Evolutionary conservation across 2,888 invertebrate species (phyloP).

Genomic region (Meandrusa payeni): DNA sequence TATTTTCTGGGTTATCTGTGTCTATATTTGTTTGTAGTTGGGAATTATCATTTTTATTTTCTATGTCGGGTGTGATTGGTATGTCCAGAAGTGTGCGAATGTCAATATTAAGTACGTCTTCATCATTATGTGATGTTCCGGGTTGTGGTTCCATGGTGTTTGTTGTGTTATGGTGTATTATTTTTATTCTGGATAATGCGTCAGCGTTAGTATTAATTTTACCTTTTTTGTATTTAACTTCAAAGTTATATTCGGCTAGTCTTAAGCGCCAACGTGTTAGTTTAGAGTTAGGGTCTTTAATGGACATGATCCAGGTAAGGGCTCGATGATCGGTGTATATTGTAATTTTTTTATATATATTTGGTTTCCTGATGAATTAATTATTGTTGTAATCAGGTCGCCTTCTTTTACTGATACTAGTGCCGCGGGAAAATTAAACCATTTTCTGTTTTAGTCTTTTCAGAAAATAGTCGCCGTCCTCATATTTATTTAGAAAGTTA

Average conservation of each 20-base stretch:
- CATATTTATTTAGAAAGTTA: slow-evolving; percentile 28
- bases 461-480: slow-evolving; percentile 27
- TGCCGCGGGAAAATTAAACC: slow-evolving; percentile 28
- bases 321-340: slow-evolving; percentile 53
- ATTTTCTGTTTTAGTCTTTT: slow-evolving; percentile 19
- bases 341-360: slow-evolving; percentile 30
- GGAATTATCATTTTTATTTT: background rate
- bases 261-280: slow-evolving; percentile 44
- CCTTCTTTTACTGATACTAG: slow-evolving; percentile 29
- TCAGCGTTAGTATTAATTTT: slow-evolving; percentile 36
- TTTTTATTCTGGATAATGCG: slow-evolving; percentile 33
- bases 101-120: slow-evolving; percentile 1
- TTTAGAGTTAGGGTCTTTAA: slow-evolving; percentile 33
- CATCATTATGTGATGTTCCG: slow-evolving; percentile 15
- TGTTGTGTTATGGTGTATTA: slow-evolving; percentile 22
- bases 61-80: slow-evolving; percentile 3
- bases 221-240: slow-evolving; percentile 35
- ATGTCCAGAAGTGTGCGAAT: background rate
- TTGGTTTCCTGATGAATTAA: slow-evolving; percentile 26
- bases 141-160: slow-evolving; percentile 3
- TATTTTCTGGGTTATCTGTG: slow-evolving; percentile 7
- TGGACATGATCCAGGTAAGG: no score
- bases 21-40: slow-evolving; percentile 5
- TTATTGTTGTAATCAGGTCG: slow-evolving; percentile 25
- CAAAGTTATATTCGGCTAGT: slow-evolving; percentile 35